Evolutionary conservation across 2,888 invertebrate genomes (phyloP).

Genomic region (Andrena bicolor): DNA sequence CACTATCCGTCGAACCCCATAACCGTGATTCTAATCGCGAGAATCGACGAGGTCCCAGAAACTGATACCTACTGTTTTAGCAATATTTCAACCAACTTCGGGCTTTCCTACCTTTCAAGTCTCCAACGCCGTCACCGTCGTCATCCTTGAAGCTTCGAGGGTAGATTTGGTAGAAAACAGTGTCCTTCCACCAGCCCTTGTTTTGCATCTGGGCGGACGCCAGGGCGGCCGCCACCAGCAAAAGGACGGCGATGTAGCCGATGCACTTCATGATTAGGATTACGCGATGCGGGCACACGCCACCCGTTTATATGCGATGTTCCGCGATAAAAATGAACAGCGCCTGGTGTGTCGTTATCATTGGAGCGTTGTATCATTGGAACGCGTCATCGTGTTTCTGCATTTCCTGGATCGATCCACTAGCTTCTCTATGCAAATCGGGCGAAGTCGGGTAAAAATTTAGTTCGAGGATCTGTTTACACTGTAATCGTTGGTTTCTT

Average conservation of each 20-base stretch:
- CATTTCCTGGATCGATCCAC: too few relatives aligned
- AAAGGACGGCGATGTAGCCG: constrained; percentile 39
- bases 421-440: not conserved
- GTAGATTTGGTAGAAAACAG: constrained; percentile 81
- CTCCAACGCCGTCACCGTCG: constrained; percentile 78
- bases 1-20: too few relatives aligned
- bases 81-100: constrained; percentile 84
- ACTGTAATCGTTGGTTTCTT: not conserved
- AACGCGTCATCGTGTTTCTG: too few relatives aligned
- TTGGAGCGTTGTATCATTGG: constrained; percentile 1
- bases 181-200: constrained; percentile 80
- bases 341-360: constrained; percentile 41
- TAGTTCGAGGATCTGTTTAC: not conserved
- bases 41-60: too few relatives aligned
- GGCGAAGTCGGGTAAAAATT: not conserved
- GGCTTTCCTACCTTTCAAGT: constrained; percentile 87
- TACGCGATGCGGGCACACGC: constrained; percentile 3
- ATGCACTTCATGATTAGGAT: constrained; percentile 47
- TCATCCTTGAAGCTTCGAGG: constrained; percentile 80
- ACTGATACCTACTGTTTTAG: too few relatives aligned
- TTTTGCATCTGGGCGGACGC: constrained; percentile 72
- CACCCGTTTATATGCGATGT: constrained; percentile 52
- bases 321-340: constrained; percentile 28
- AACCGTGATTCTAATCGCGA: too few relatives aligned
- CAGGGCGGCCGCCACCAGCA: constrained; percentile 55